Base-by-base conservation (phyloP, 2,888 invertebrate species). In the Phyllotreta striolata region DNA sequence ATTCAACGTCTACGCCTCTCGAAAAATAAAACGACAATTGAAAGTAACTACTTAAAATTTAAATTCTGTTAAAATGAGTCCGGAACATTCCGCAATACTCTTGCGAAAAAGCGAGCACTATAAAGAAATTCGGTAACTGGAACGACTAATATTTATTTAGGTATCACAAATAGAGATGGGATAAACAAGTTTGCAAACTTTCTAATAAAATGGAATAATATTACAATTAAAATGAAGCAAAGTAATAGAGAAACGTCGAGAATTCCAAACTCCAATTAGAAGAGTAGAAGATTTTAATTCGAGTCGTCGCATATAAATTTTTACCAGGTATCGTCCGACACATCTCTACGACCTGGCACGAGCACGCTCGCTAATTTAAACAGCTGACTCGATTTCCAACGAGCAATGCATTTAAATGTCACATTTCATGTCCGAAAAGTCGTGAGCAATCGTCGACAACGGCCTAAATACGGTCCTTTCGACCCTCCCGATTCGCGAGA, bases 331-430 rank as follows among this genome's bases (percentile, higher is more conserved):
- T 43, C 49, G 43, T 41, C 9, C 41, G 4, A 14, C 40, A 13
- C 72, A 72, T 70, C 66, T 68, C 71, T 73, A 74, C 73, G 74
- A 68, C 69, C 70, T 66, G 70, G 69, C 61, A 67, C 66, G 68
- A 62, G 59, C 64, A 63, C 55, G 54, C 60, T 66, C 63, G 72
- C 73, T 76, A 74, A 76, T 76, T 75, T 64, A 68, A 72, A 70
- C 74, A 73, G 72, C 70, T 73, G 73, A 69, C 69, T 65, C 65
- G 64, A 62, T 47, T 69, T 62, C 66, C 73, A 75, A 77, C 78
- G 76, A 69, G 75, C 78, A 79, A 79, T 79, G 79, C 78, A 79
- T 79, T 79, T 78, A 79, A 79, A 79, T 79, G 79, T 76, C 74
- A 72, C 75, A 78, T 78, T 79, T 78, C 70, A 67, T 73, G 70